Evolutionary conservation across 2,797 vertebrate species (phyloP).

Genomic region (Mionectes olivaceus): DNA sequence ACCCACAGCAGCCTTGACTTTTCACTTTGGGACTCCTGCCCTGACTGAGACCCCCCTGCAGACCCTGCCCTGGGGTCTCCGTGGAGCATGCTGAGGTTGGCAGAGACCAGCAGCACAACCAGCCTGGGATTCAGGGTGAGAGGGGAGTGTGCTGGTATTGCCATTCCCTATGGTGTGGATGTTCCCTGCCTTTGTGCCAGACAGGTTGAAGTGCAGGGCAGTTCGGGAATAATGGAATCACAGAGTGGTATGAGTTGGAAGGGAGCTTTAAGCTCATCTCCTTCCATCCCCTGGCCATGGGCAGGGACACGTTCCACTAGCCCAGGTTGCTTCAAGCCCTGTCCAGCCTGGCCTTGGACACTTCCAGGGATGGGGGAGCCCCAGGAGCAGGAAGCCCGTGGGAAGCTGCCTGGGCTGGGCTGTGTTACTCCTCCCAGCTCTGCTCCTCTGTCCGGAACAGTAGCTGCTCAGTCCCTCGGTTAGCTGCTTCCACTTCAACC

Average conservation of each 20-base stretch:
- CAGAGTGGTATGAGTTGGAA: too few species aligned
- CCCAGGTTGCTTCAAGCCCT: background rate
- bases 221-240: too few species aligned
- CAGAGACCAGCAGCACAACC: too few species aligned
- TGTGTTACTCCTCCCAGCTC: fast-evolving
- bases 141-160: background rate
- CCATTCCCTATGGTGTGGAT: background rate
- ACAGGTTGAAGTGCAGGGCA: background rate
- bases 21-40: too few species aligned
- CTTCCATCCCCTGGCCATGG: background rate
- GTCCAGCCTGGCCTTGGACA: background rate
- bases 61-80: too few species aligned
- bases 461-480: background rate
- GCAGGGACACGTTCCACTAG: background rate
- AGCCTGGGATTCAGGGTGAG: too few species aligned
- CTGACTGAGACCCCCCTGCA: too few species aligned
- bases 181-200: background rate
- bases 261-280: too few species aligned
- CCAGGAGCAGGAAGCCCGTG: background rate
- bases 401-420: background rate
- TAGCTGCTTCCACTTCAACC: background rate
- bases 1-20: too few species aligned
- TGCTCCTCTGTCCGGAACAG: background rate
- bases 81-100: too few species aligned
- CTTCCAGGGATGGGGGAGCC: background rate